Conservation (phyloP, 2,888 invertebrate genomes). For the Lepidochrysops patricia region DNA sequence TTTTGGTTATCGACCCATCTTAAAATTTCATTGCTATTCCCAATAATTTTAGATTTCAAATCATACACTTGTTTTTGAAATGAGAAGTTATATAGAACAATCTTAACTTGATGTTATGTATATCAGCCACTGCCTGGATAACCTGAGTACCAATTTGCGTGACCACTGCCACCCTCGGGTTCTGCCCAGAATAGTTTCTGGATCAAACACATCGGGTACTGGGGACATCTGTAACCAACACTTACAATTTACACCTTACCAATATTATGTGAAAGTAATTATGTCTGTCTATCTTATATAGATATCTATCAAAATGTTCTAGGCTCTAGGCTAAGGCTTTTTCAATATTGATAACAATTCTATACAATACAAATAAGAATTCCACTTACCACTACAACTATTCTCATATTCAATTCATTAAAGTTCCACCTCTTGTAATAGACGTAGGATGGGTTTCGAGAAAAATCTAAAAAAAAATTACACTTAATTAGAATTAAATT, state of each 20-base stretch:
- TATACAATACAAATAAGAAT: conserved; percentile 11
- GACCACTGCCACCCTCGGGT: conserved; percentile 31
- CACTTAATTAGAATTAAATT: too few relatives aligned
- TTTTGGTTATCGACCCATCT: too few relatives aligned
- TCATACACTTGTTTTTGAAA: too few relatives aligned
- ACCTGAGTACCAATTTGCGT: conserved; percentile 31
- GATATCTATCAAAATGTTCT: too few relatives aligned
- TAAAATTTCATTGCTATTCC: too few relatives aligned
- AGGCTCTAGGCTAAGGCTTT: too few relatives aligned
- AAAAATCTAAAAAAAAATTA: neutral
- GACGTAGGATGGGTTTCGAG: neutral
- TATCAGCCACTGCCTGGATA: conserved; percentile 34
- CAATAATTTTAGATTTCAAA: too few relatives aligned
- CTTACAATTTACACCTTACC: neutral
- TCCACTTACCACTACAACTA: conserved; percentile 43
- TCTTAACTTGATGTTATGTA: conserved; percentile 44
- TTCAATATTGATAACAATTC: too few relatives aligned
- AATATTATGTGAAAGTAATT: too few relatives aligned
- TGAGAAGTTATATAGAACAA: too few relatives aligned
- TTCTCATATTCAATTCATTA: conserved; percentile 33
- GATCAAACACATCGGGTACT: conserved; percentile 10
- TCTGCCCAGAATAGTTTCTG: conserved; percentile 28
- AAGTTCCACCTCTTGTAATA: conserved; percentile 48
- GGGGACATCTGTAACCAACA: conserved; percentile 13
- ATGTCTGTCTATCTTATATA: too few relatives aligned